Base-by-base conservation (phyloP, 2,797 vertebrate species). In the Cossypha polioptera region DNA sequence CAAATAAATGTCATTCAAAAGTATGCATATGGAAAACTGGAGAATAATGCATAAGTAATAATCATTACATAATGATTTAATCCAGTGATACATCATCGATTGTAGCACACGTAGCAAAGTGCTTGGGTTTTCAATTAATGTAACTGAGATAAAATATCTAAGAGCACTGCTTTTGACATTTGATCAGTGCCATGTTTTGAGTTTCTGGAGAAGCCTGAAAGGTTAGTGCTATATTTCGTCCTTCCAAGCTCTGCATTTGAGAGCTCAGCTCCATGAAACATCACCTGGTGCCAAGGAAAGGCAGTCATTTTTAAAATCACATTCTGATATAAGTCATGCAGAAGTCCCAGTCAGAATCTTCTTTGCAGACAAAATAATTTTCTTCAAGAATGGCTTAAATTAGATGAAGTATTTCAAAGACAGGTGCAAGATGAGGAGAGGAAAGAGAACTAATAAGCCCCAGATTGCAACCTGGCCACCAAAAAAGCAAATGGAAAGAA, bases 201-300 rank as follows among this genome's bases (percentile, higher is more conserved):
- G 69, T 83, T 95, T 89, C 92, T 95, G 88, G 80, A 95, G 67
- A 88, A 93, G 80, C 58, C 61, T 94, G 95, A 94, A 95, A 95
- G 92, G 95, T 95, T 95, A 93, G 83, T 88, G 61, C 57, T 95
- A 68, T 94, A 92, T 94, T 94, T 96, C 78, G 83, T 91, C 75
- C 68, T 87, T 79, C 71, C 61, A 54, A 89, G 38, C 45, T 95
- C 71, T 43, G 28, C 57, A 40, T 63, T 92, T 0, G 0, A 81
- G 76, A 86, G 55, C 86, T 95, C 59, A 69, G 51, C 62, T 36
- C 35, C 48, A 76, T 35, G 45, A 95, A 95, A 50, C n/a, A 90
- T 78, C 73, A 94, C 88, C 77, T 87, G 71, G 43, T 95, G 92
- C 88, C 93, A 92, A 88, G 80, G 45, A 86, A 94, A 95, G 67